These are phyloP conservation scores for Watsonalla binaria DNA, from an alignment of 2,888 invertebrate species.

Conservation along the genomic window DNA sequence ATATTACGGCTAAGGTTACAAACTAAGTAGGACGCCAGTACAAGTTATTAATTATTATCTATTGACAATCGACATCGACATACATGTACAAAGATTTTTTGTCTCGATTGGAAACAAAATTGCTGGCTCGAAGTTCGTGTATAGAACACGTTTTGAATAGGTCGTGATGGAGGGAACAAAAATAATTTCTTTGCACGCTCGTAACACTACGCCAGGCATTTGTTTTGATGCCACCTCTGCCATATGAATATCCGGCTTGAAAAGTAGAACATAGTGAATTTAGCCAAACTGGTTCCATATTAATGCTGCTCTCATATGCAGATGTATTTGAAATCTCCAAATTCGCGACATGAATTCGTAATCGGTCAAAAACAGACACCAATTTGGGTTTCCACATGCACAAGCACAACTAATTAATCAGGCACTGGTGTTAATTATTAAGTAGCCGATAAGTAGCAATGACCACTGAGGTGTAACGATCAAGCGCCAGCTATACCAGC, in stretches of 20 bases:
- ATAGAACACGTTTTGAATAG: conserved; percentile 35
- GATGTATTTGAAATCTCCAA: not conserved
- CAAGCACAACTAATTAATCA: too few species aligned
- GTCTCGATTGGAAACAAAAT: conserved; percentile 24
- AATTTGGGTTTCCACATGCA: too few species aligned
- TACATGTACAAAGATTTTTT: conserved; percentile 24
- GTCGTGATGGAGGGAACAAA: conserved; percentile 31
- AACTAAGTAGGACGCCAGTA: conserved; percentile 16
- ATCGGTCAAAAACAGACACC: not conserved
- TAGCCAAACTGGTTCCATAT: not conserved
- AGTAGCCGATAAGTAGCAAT: too few species aligned
- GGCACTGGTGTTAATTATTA: too few species aligned
- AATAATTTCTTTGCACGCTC: conserved; percentile 18
- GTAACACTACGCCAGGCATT: conserved; percentile 8
- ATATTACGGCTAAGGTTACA: conserved; percentile 15
- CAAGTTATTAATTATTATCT: conserved; percentile 13
- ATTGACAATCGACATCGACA: conserved; percentile 4
- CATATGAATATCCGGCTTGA: not conserved
- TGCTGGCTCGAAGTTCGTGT: conserved; percentile 12
- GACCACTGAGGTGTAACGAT: too few species aligned
- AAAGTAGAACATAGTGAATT: conserved; percentile 1
- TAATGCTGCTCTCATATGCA: not conserved
- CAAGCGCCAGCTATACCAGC: too few species aligned
- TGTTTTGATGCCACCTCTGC: conserved; percentile 10
- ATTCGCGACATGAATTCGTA: not conserved